Evolutionary conservation across 2,888 invertebrate species (phyloP).

Genomic region (Megastigmus dorsalis): DNA sequence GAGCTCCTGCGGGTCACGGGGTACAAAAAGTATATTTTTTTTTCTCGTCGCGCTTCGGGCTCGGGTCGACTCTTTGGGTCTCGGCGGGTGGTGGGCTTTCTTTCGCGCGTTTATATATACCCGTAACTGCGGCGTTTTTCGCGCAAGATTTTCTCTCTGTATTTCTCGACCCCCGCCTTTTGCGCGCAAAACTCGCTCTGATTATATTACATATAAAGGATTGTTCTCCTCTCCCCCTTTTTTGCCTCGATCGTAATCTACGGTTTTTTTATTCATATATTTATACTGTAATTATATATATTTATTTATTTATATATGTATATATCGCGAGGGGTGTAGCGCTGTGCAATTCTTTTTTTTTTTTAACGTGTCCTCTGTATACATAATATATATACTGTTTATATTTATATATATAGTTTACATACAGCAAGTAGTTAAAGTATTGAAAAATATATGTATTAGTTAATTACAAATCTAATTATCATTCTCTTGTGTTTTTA

Average conservation of each 20-base stretch:
- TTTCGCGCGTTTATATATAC: too few relatives aligned
- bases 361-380: constrained; percentile 19
- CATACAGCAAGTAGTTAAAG: constrained; percentile 73
- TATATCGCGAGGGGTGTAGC: constrained; percentile 27
- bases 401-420: constrained; percentile 63
- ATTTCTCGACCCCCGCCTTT: neutral
- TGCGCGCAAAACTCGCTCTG: neutral
- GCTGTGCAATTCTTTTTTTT: constrained; percentile 30
- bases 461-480: constrained; percentile 74
- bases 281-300: too few relatives aligned
- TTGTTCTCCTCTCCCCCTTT: neutral
- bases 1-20: constrained; percentile 27
- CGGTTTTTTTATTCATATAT: neutral
- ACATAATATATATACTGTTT: constrained; percentile 57
- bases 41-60: constrained; percentile 11
- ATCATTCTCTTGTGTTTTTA: constrained; percentile 60
- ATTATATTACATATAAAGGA: neutral
- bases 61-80: constrained; percentile 4
- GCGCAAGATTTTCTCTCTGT: too few relatives aligned
- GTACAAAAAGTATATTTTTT: constrained; percentile 26
- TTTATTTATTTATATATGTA: neutral
- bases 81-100: constrained; percentile 7
- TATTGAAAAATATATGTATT: constrained; percentile 73
- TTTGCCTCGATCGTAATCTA: constrained; percentile 9
- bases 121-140: neutral